Evolutionary conservation across 2,888 invertebrate species (phyloP), one percentile per base, ranked within the genome.

Genomic region (Aporophyla nigra): DNA sequence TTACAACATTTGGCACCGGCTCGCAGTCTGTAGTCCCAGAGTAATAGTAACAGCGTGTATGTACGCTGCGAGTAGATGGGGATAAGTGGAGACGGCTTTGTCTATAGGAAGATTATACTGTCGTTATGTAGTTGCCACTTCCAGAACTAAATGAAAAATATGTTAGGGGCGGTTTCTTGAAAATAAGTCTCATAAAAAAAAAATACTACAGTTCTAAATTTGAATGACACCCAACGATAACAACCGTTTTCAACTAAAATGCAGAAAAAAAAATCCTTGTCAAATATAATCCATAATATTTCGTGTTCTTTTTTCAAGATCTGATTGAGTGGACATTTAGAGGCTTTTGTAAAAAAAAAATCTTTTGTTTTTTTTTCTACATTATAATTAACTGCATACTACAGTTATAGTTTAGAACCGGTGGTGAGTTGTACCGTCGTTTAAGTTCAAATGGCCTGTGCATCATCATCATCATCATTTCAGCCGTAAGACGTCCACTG

Each of bases 1-100:
- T 80, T 74, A 80, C 78, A 80, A 74, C 78, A 80, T 80, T 78
- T 71, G 61, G 69, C 70, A 70, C 71, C 43, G 21, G n/a, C 79
- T 61, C 67, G 12, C 10, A 56, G 67, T 33, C 67, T 40, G 58
- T 40, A n/a, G 46, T 21, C 46, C 58, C 53, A 49, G 58, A 33
- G 71, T 73, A 14, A 73, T 78, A 65, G 40, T 73, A 65, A 72
- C 51, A 59, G 81, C 14, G 40, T 5, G 19, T 19, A 58, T 40
- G 58, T 80, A 33, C 21, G 12, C 1, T 33, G 33, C 43, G 53
- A 70, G 58, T 16, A 53, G 24, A 69, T 21, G 40, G 10, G 53
- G 40, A 53, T 58, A 63, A 71, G 56, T 58, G 56, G 51, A 24
- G 27, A 27, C 6, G 24, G 33, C n/a, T 12, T 43, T 67, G 58